Conservation (phyloP, 53 echinoderm and acorn worm genomes). For the Mesocentrotus franciscanus region DNA sequence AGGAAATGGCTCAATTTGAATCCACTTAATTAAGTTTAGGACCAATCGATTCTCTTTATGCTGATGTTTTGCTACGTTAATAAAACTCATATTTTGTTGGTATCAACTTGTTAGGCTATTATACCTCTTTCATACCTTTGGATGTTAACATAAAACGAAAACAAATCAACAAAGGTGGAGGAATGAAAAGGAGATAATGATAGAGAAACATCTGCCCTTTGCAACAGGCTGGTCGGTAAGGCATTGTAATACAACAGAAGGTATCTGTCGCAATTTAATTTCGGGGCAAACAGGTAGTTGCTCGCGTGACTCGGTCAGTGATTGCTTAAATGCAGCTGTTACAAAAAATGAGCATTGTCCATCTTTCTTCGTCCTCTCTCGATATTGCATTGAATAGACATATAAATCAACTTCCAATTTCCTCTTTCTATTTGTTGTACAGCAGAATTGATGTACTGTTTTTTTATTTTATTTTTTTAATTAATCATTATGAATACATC, state of each 20-base stretch:
- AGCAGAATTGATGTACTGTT: neutral
- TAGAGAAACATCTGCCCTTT: neutral
- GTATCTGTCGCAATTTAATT: slow-evolving; percentile 33
- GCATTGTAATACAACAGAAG: neutral
- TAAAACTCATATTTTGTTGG: neutral
- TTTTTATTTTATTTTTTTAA: neutral
- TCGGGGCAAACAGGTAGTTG: neutral
- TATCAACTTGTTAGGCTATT: neutral
- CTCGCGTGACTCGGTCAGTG: neutral
- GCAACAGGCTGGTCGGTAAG: neutral
- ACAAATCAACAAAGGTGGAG: neutral
- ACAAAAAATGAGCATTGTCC: neutral
- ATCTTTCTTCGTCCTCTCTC: neutral
- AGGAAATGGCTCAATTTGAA: neutral
- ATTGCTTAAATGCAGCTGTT: slow-evolving; percentile 28
- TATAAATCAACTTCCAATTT: slow-evolving; percentile 31
- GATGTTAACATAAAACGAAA: neutral
- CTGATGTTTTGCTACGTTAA: neutral
- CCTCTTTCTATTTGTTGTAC: neutral
- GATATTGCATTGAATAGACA: neutral
- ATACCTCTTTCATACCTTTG: neutral
- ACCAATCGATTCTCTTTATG: neutral
- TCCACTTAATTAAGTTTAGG: slow-evolving; percentile 1
- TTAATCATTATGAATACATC: neutral
- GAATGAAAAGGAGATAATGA: neutral